Conservation (phyloP, 64 coral and sea anemone species). For the Pachyseris speciosa region DNA sequence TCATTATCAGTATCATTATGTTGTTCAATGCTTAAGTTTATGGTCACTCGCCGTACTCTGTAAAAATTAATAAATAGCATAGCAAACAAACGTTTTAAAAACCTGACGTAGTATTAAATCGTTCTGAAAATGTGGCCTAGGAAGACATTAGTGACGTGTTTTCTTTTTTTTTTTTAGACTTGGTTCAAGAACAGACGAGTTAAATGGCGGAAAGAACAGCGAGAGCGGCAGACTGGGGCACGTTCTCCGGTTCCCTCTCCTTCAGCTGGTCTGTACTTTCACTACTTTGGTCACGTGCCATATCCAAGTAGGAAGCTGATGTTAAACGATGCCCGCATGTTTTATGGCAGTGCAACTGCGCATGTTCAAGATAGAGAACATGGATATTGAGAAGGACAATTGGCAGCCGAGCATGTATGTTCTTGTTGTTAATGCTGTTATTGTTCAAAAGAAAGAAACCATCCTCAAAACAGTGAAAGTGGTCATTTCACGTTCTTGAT, state of each 20-base stretch:
- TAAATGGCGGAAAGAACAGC: neutral
- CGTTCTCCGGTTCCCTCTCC: neutral
- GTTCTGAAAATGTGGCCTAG: too few relatives aligned
- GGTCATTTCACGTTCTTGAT: too few relatives aligned
- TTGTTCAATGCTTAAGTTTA: too few relatives aligned
- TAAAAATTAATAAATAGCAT: too few relatives aligned
- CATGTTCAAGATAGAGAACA: neutral
- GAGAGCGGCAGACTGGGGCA: neutral
- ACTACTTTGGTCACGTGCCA: neutral
- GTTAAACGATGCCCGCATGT: slow-evolving; percentile 10
- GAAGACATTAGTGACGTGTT: too few relatives aligned
- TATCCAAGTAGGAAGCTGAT: neutral
- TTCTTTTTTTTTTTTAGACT: neutral
- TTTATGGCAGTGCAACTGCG: neutral
- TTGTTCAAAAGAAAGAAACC: too few relatives aligned
- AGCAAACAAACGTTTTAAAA: too few relatives aligned
- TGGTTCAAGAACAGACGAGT: slow-evolving; percentile 38
- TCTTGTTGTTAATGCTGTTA: too few relatives aligned
- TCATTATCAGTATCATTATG: too few relatives aligned
- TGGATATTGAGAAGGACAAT: neutral
- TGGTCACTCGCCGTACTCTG: too few relatives aligned
- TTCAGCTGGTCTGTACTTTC: neutral
- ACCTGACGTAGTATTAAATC: too few relatives aligned
- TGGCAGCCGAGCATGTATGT: neutral
- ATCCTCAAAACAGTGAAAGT: too few relatives aligned